Evolutionary conservation across 2,113 vertebrate species (phyloP).

Genomic region (Zeus faber): DNA sequence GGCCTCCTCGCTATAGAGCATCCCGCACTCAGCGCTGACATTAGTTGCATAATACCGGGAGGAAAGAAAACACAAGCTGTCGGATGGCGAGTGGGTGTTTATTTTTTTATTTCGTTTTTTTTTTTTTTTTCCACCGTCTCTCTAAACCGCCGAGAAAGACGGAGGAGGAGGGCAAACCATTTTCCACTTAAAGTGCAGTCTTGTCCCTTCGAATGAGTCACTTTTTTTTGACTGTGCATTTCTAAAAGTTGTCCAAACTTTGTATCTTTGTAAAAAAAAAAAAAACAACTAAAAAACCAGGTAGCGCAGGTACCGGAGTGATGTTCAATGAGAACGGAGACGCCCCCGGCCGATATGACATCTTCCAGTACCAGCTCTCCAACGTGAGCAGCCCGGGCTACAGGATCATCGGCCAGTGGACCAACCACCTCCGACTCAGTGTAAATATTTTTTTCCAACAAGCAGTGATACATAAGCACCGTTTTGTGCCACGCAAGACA

Average conservation of each 20-base stretch:
- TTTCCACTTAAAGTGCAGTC: too few species aligned
- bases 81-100: slow-evolving; percentile 40
- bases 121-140: too few species aligned
- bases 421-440: slow-evolving; percentile 80
- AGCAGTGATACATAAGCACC: too few species aligned
- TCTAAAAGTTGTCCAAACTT: slow-evolving; percentile 12
- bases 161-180: background rate
- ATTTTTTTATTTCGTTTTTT: too few species aligned
- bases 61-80: slow-evolving; percentile 44
- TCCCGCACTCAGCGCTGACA: slow-evolving; percentile 58
- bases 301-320: slow-evolving; percentile 76
- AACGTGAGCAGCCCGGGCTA: slow-evolving; percentile 80
- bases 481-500: too few species aligned
- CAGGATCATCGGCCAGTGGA: slow-evolving; percentile 83
- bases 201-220: background rate
- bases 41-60: slow-evolving; percentile 43
- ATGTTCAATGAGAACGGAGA: slow-evolving; percentile 91
- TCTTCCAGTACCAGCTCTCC: slow-evolving; percentile 89
- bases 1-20: slow-evolving; percentile 51
- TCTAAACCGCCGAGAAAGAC: too few species aligned
- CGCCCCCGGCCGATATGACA: slow-evolving; percentile 87
- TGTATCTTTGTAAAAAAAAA: slow-evolving; percentile 29
- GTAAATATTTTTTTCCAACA: too few species aligned
- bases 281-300: too few species aligned
- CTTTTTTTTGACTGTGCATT: too few species aligned